Evolutionary conservation across 2,113 vertebrate genomes (phyloP), one percentile per base, ranked within the genome.

Genomic region (Etia nguti): DNA sequence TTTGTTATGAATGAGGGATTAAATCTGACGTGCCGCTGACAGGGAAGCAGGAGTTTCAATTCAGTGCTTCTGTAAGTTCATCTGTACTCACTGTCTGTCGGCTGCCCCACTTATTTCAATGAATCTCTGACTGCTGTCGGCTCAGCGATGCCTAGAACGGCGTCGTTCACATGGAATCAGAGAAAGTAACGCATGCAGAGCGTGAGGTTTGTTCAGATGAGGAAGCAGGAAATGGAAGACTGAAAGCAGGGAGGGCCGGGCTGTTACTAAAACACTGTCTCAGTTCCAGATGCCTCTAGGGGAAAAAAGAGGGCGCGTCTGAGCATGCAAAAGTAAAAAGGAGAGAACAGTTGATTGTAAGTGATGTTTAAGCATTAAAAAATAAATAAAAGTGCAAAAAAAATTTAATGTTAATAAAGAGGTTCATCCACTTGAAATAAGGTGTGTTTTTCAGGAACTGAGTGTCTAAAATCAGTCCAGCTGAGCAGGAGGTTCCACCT

Each of bases 401-500:
- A 1, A 29, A 7, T 3, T 8, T 29, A 29, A 48, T 8, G 24
- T 75, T 48, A 20, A 75, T 75, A 48, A 20, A 29, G 41, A 48
- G 4, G 6, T 75, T 75, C 26, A 29, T 50, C 6, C 18, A 18
- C 48, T 50, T 7, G 3, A 50, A 6, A 18, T 70, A 43, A 70
- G 65, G n/a, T 48, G 68, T 70, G 1, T 22, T 70, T 70, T 70
- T 43, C 12, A 43, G 22, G 70, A 16, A 77, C 4, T 34, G 11
- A 22, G 48, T 52, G 20, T 54, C 48, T 54, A n/a, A 52, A 79
- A 48, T 11, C 24, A 48, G 10, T 3, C 43, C 15, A 75, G 29
- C 34, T 0, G 24, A 34, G 75, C 18, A 4, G 6, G 18, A 50
- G 10, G 43, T 4, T 50, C 10, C 6, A 6, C 2, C 12, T 79